Evolutionary conservation across 2,113 vertebrate genomes (phyloP).

Genomic region (Nycticorax nycticorax): DNA sequence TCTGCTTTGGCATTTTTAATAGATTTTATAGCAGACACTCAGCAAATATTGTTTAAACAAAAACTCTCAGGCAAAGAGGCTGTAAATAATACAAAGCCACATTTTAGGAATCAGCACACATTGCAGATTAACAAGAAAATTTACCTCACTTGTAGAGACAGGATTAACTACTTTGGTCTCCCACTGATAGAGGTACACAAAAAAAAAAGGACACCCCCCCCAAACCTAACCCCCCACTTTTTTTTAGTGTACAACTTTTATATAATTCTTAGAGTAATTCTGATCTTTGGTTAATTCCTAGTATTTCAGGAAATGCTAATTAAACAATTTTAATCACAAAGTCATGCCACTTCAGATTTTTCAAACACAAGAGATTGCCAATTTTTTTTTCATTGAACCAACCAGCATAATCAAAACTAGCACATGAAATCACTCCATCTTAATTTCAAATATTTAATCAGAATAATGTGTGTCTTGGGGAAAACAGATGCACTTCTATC

Average conservation of each 20-base stretch:
- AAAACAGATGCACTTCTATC: background rate
- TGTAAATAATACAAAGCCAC: background rate
- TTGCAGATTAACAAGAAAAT: background rate
- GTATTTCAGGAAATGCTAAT: conserved; percentile 29
- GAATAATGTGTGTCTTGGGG: conserved; percentile 21
- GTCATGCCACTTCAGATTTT: background rate
- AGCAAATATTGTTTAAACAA: background rate
- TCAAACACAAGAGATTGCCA: background rate
- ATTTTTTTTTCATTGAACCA: background rate
- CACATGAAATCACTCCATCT: conserved; percentile 2
- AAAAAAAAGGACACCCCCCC: too few species aligned
- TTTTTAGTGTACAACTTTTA: background rate
- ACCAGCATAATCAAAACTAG: conserved; percentile 15
- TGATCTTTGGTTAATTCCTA: background rate
- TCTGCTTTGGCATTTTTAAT: background rate
- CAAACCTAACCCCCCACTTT: background rate
- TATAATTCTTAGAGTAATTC: background rate
- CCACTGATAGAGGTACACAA: background rate
- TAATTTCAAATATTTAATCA: conserved; percentile 62
- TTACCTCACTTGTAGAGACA: background rate
- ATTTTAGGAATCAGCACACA: background rate
- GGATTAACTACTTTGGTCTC: background rate
- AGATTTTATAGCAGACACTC: background rate
- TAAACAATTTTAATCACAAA: conserved; percentile 41
- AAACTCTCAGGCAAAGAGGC: background rate